Evolutionary conservation across 2,113 vertebrate genomes (phyloP), one percentile per base, ranked within the genome.

Genomic region (Eupsittula cactorum): DNA sequence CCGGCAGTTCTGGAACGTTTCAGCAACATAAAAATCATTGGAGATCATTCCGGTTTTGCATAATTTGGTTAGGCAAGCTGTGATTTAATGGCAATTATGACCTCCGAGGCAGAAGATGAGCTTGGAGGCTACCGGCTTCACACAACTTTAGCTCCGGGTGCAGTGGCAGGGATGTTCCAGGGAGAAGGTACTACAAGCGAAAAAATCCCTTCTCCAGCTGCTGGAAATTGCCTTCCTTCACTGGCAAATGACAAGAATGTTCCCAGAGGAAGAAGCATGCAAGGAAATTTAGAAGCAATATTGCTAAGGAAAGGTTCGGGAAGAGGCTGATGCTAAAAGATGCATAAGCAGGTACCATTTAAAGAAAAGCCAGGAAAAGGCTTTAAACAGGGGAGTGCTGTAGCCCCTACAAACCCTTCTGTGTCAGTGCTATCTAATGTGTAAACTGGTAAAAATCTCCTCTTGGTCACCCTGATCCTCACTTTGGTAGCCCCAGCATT

Each of bases 1-100:
- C 95, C 77, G 4, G 97, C 96, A 96, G 97, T 97, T 90, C 94
- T 97, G 82, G 71, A 97, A 98, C 94, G 62, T 97, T 98, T 97
- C 94, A 93, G 97, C 97, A 97, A 97, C 97, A 98, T 98, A 98
- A 98, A 98, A 98, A 98, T 98, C 98, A 98, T 97, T 57, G 65
- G 96, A 97, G 92, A 96, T 97, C 94, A 98, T 98, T 97, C 97
- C 52, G 11, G 92, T 97, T 98, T 97, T 97, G 97, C 97, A 97
- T 98, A 98, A 98, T 98, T 97, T 97, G 97, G 97, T 96, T 97
- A 83, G 74, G 95, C 95, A 95, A 96, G 96, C 97, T 97, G 97
- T 57, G 86, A 96, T 97, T 97, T 97, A 96, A 96, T 97, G 96
- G 97, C 97, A 97, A 96, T 98, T 97, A 97, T 94, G 97, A 97